Percentiles rank a stretch among this genome's conserved stretches.
phyloP scores from a whole-genome alignment of 2,113 vertebrate genomes.

The Colius striatus region DNA sequence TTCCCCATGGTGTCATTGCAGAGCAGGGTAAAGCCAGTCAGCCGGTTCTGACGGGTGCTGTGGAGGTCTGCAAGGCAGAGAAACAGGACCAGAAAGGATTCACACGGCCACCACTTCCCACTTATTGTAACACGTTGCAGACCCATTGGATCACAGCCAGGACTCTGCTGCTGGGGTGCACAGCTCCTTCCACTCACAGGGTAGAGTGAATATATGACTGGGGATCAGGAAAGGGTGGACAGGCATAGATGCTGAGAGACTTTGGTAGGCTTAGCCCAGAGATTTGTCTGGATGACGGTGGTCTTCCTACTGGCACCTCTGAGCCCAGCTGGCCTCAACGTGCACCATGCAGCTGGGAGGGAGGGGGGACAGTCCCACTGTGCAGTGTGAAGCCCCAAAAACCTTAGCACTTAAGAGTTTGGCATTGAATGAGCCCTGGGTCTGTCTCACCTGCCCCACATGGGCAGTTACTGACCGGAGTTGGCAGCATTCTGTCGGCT shows the following conservation, averaged over 20 bases:
- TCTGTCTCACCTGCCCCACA: neutral
- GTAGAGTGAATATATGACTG: neutral
- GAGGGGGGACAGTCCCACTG: neutral
- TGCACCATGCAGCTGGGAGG: neutral
- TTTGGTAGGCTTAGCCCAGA: neutral
- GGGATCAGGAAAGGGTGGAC: neutral
- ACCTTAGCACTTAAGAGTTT: neutral
- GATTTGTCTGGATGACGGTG: neutral
- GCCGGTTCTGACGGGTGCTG: constrained; percentile 76
- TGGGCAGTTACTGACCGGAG: neutral
- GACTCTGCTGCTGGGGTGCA: neutral
- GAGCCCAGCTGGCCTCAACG: neutral
- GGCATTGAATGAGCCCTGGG: neutral
- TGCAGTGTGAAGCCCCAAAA: neutral
- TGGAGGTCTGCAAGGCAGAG: constrained; percentile 76
- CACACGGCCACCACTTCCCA: neutral
- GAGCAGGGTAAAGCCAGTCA: constrained; percentile 82
- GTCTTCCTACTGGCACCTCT: neutral
- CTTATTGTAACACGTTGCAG: neutral
- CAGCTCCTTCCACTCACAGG: neutral
- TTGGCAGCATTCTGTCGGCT: neutral
- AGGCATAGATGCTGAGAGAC: neutral
- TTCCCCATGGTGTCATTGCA: constrained; percentile 82
- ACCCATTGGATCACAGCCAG: neutral
- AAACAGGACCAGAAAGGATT: neutral